Conservation (phyloP, 2,113 vertebrate genomes). For the Ia io region DNA sequence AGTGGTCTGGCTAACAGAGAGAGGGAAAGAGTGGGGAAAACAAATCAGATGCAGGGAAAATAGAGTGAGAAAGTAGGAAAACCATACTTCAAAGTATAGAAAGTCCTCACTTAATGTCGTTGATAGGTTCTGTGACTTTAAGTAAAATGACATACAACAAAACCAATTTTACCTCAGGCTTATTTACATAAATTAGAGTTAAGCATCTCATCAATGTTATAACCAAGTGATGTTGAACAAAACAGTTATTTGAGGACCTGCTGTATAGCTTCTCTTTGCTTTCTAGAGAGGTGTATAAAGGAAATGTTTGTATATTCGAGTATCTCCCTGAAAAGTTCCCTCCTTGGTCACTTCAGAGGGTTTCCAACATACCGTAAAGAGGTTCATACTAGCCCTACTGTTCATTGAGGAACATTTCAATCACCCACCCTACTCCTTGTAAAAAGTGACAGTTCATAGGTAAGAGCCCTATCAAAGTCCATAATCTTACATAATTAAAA, state of each 20-base stretch:
- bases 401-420: background rate
- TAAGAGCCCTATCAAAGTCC: background rate
- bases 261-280: background rate
- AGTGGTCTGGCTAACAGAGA: background rate
- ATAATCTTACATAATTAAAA: slow-evolving; percentile 20
- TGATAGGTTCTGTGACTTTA: background rate
- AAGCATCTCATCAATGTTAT: background rate
- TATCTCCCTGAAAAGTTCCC: background rate
- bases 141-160: background rate
- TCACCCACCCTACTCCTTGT: background rate
- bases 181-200: background rate
- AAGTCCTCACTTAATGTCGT: background rate
- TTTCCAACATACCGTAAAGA: background rate
- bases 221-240: background rate
- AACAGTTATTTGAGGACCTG: background rate
- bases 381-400: background rate
- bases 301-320: background rate
- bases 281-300: background rate
- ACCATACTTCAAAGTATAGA: background rate
- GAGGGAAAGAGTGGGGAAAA: background rate
- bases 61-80: background rate
- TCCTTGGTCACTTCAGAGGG: background rate
- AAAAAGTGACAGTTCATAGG: background rate
- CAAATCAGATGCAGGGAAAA: background rate
- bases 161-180: background rate